Percentiles rank a stretch among this genome's conserved stretches.
phyloP scores from a whole-genome alignment of 2,797 vertebrate genomes.

The Ctenopoma multispine region DNA sequence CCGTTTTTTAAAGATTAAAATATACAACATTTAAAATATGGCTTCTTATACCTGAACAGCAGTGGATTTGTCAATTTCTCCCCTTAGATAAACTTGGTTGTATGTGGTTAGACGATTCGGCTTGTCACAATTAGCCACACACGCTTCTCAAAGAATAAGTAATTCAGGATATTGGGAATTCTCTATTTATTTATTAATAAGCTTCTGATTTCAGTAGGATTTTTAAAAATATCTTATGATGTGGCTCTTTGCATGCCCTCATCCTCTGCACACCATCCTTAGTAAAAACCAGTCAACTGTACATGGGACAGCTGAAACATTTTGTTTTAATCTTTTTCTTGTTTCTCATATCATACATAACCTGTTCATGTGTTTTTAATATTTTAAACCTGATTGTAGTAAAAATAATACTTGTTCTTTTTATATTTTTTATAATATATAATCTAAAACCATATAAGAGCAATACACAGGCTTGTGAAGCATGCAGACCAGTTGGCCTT shows the following conservation, averaged over 20 bases:
- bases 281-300: background rate
- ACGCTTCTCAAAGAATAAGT: conserved; percentile 10
- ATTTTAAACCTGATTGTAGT: too few species aligned
- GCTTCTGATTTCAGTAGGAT: background rate
- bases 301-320: background rate
- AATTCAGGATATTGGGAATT: conserved; percentile 1
- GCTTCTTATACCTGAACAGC: background rate
- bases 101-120: background rate
- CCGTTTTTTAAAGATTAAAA: too few species aligned
- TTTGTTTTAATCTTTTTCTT: background rate
- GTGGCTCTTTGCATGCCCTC: background rate
- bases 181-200: background rate
- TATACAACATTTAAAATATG: background rate
- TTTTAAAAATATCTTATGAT: background rate
- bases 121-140: conserved; percentile 4
- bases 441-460: background rate
- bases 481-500: conserved; percentile 19
- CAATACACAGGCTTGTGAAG: conserved; percentile 11
- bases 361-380: background rate
- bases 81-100: background rate
- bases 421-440: background rate
- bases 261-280: background rate
- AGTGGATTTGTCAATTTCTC: background rate
- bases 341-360: background rate
- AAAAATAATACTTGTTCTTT: background rate